These are phyloP conservation scores for Apocrypta bakeri DNA, from an alignment of 1,140 invertebrate species.

Conservation along the genomic window DNA sequence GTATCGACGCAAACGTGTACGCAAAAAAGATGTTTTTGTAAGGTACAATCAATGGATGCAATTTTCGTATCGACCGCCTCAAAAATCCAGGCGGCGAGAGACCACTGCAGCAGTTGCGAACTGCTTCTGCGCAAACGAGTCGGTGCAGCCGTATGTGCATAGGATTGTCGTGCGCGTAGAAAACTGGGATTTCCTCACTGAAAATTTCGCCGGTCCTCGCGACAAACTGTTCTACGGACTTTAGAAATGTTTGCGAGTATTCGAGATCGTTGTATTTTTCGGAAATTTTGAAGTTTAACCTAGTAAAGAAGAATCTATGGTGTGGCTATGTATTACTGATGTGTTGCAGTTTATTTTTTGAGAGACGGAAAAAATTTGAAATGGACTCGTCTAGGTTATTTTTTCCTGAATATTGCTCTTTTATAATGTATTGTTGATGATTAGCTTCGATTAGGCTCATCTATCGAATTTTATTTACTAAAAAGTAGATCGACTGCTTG, in stretches of 20 bases:
- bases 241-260: not conserved
- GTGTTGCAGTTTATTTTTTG: slow-evolving; percentile 30
- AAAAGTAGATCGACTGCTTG: no score
- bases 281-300: not conserved
- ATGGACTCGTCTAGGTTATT: slow-evolving; percentile 46
- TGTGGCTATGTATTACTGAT: no score
- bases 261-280: not conserved
- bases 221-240: not conserved
- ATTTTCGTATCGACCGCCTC: slow-evolving; percentile 35
- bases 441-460: not conserved
- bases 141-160: not conserved
- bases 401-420: not conserved
- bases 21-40: not conserved
- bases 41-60: slow-evolving; percentile 18
- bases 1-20: not conserved
- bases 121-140: slow-evolving; percentile 44
- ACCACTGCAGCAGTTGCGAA: slow-evolving; percentile 1
- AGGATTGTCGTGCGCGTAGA: not conserved
- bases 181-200: not conserved
- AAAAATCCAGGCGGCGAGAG: slow-evolving; percentile 28
- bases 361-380: slow-evolving; percentile 29
- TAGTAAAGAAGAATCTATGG: no score
- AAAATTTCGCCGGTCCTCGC: slow-evolving; percentile 15
- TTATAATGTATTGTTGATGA: not conserved
- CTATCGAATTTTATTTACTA: no score